These are phyloP conservation scores for Drosophila kohkoa DNA, from an alignment of 1,140 invertebrate species.

Conservation along the genomic window DNA sequence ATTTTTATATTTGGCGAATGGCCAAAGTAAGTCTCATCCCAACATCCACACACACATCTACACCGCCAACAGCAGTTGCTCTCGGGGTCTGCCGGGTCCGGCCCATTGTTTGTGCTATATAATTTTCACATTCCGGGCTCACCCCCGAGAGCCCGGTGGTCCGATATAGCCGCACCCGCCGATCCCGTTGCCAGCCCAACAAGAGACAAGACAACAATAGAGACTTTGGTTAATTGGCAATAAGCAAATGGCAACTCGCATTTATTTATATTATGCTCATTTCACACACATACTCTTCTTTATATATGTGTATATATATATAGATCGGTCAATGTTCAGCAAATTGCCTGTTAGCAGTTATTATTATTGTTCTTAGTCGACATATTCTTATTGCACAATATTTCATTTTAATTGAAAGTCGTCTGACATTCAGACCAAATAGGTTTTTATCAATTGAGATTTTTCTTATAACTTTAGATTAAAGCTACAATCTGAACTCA, in stretches of 20 bases:
- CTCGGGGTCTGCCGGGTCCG: conserved; percentile 31
- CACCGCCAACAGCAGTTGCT: neutral
- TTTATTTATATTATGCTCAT: conserved; percentile 79
- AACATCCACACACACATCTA: conserved; percentile 39
- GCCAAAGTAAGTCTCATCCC: conserved; percentile 76
- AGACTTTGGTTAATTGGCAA: conserved; percentile 81
- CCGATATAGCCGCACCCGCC: neutral
- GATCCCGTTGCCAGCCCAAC: conserved; percentile 30
- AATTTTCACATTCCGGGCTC: conserved; percentile 65
- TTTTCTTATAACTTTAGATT: too few relatives aligned
- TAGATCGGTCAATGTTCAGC: conserved; percentile 61
- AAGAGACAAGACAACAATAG: conserved; percentile 73
- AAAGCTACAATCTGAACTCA: too few relatives aligned
- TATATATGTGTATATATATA: neutral
- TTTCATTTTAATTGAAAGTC: conserved; percentile 67
- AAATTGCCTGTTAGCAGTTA: conserved; percentile 34
- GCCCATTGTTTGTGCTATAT: conserved; percentile 75
- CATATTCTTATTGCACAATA: conserved; percentile 65
- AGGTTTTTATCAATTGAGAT: too few relatives aligned
- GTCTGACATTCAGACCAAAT: too few relatives aligned
- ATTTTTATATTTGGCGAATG: conserved; percentile 69
- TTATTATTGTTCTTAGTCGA: neutral
- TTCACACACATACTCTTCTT: conserved; percentile 20
- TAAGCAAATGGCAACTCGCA: conserved; percentile 77
- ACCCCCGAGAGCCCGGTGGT: neutral